These are phyloP conservation scores for Cyclopterus lumpus DNA, from an alignment of 2,797 vertebrate species.

Conservation along the genomic window DNA sequence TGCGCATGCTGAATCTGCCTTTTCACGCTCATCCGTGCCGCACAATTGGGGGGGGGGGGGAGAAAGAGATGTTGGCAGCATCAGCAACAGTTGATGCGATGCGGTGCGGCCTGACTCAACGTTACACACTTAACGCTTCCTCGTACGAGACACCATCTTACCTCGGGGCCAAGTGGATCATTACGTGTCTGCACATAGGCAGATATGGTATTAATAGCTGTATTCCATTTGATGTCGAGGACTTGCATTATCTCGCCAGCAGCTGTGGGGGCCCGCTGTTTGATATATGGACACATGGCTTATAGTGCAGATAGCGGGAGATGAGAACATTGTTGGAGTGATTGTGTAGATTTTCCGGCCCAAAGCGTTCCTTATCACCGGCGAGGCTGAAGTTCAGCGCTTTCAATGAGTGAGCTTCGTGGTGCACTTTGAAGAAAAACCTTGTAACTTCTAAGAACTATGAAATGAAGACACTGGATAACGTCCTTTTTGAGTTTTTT, in stretches of 20 bases:
- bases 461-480: slow-evolving; percentile 15
- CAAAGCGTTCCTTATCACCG: slow-evolving; percentile 45
- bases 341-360: slow-evolving; percentile 59
- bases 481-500: not conserved
- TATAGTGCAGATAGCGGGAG: slow-evolving; percentile 51
- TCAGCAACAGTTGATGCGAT: slow-evolving; percentile 30
- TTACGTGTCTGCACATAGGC: slow-evolving; percentile 62
- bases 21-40: too few relatives aligned
- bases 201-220: slow-evolving; percentile 72
- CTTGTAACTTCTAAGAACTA: slow-evolving; percentile 30
- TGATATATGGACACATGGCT: slow-evolving; percentile 67
- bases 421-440: slow-evolving; percentile 29
- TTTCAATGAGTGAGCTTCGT: slow-evolving; percentile 34
- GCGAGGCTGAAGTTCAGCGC: slow-evolving; percentile 46
- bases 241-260: slow-evolving; percentile 68
- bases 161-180: slow-evolving; percentile 58
- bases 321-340: slow-evolving; percentile 60
- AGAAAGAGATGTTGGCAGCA: slow-evolving; percentile 27
- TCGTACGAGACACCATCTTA: slow-evolving; percentile 47
- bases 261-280: slow-evolving; percentile 58
- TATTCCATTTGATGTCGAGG: slow-evolving; percentile 72
- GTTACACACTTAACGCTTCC: slow-evolving; percentile 49
- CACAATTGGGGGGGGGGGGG: not conserved
- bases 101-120: slow-evolving; percentile 32
- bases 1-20: too few relatives aligned